These are phyloP conservation scores for Syngnathus typhle DNA, from an alignment of 2,113 vertebrate genomes.

Conservation along the genomic window DNA sequence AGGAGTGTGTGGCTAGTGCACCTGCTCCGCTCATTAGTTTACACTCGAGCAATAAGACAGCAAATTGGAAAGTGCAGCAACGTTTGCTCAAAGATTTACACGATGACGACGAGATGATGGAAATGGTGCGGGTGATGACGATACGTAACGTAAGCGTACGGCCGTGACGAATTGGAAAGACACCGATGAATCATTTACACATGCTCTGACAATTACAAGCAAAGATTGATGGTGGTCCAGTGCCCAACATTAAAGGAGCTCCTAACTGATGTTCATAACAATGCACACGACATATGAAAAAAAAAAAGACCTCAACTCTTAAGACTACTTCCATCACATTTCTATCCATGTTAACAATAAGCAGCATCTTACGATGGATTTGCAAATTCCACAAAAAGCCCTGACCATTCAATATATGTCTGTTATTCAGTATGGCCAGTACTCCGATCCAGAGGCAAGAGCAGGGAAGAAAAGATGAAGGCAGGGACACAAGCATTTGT, in stretches of 20 bases:
- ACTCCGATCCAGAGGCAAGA: slow-evolving; percentile 24
- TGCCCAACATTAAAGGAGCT: not conserved
- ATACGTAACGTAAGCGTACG: slow-evolving; percentile 19
- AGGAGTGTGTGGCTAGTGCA: slow-evolving; percentile 44
- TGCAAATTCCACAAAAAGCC: not conserved
- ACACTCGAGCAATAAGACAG: slow-evolving; percentile 29
- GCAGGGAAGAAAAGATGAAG: slow-evolving; percentile 21
- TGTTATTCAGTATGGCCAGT: not conserved
- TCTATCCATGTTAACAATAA: not conserved
- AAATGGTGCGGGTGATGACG: slow-evolving; percentile 23
- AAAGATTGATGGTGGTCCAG: not conserved
- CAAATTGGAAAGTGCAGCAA: slow-evolving; percentile 7
- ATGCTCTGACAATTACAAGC: not conserved
- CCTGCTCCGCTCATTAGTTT: slow-evolving; percentile 48
- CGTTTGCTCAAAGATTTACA: slow-evolving; percentile 12
- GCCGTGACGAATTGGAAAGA: slow-evolving; percentile 10
- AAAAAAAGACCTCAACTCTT: too few relatives aligned
- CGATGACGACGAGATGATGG: slow-evolving; percentile 3
- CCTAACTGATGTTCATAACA: not conserved
- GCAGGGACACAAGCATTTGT: slow-evolving; percentile 20
- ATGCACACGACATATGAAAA: not conserved
- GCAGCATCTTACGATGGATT: not conserved
- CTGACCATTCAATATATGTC: not conserved
- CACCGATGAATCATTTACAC: slow-evolving; percentile 15
- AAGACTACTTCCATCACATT: not conserved